Base-by-base conservation (phyloP, 1,140 invertebrate species). In the Melipona quadrifasciata region DNA sequence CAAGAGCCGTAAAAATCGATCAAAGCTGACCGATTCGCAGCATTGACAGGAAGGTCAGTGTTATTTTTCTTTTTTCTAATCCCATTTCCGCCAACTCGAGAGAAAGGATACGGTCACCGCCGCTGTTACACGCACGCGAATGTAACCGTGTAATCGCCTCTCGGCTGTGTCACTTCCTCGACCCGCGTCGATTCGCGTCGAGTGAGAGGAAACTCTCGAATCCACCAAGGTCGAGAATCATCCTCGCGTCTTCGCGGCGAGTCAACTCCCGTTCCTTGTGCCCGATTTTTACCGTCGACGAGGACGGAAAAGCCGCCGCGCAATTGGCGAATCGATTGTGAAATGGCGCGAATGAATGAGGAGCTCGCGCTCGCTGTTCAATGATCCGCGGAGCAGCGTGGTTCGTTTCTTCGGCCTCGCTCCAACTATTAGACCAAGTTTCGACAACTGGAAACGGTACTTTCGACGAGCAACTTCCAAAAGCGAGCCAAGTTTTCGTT, bases 181-280 rank as follows among this genome's bases (percentile, higher is more conserved):
- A 80, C 71, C 11, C 1, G 65, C 24, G 61, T 57, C 34, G 68
- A 72, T n/a, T 21, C 55, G 31, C 34, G n/a, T 27, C 64, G 55
- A 71, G 85, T 84, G 82, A 84, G 81, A 84, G 85, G 82, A 24
- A 86, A 86, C 53, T 67, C 55, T 72, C 58, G 80, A 21, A 53
- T 57, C 16, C 55, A 39, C 53, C 74, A 86, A 86, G 85, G 82
- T 58, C 85, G 74, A 72, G 39, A 47, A 6, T 86, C 67, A 16
- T 84, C 81, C 39, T 84, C 82, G 68, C 76, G 31, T 84, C 67
- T 61, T 34, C 31, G 55, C 39, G 55, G 71, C 80, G 55, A 71
- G 61, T 65, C 76, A 51, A 55, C 67, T 79, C 75, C 31, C 31
- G 34, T 78, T 75, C 65, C 65, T 19, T 34, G 58, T 58, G 57